Evolutionary conservation across 2,113 vertebrate species (phyloP).

Genomic region (Chaenogobius annularis): DNA sequence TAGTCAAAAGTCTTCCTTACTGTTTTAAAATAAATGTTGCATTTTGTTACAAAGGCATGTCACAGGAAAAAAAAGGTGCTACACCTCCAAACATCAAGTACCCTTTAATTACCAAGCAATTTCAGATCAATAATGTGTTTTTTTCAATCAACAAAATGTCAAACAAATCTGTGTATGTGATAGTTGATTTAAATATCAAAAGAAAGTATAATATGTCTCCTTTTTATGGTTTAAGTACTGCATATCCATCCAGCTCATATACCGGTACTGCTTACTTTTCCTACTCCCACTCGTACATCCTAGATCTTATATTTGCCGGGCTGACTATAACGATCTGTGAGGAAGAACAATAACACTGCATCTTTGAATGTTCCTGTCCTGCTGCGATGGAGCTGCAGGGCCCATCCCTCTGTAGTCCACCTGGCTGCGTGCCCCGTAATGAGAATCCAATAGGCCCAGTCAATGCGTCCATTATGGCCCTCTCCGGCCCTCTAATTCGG

Average conservation of each 20-base stretch:
- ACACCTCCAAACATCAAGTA: too few relatives aligned
- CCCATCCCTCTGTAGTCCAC: constrained; percentile 1
- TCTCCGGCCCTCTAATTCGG: constrained; percentile 6
- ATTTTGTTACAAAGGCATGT: too few relatives aligned
- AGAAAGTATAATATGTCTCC: neutral
- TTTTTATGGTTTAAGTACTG: neutral
- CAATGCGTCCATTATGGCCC: constrained; percentile 8
- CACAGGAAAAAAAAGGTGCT: too few relatives aligned
- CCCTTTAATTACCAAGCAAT: too few relatives aligned
- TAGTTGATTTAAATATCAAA: too few relatives aligned
- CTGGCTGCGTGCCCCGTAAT: constrained; percentile 6
- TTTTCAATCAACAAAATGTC: too few relatives aligned
- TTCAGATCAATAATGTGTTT: too few relatives aligned
- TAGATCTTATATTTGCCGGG: neutral
- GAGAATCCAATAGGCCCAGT: constrained; percentile 13
- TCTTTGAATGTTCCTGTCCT: constrained; percentile 7
- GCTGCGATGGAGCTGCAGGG: neutral
- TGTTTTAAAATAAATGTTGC: too few relatives aligned
- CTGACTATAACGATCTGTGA: constrained; percentile 1
- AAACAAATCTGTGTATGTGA: too few relatives aligned
- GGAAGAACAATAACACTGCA: neutral
- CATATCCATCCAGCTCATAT: neutral
- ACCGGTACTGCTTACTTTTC: neutral
- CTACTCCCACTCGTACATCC: neutral
- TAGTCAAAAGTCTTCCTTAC: too few relatives aligned